Evolutionary conservation across 35 echinoderm and acorn worm species (phyloP).

Genomic region (Patiria miniata): DNA sequence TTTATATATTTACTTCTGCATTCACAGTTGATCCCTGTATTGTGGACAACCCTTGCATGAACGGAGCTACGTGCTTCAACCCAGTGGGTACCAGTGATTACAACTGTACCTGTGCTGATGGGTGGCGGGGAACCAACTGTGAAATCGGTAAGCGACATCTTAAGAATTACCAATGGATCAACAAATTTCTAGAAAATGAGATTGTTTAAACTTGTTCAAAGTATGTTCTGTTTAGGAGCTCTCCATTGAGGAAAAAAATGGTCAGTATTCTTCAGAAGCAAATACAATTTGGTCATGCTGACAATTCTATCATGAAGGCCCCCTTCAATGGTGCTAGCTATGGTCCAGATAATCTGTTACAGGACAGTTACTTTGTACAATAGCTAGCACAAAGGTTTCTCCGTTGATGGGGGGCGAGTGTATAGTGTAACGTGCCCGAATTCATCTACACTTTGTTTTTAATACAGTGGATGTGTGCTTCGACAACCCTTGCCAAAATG

Average conservation of each 20-base stretch:
- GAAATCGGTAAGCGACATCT: constrained; percentile 55
- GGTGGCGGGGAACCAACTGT: constrained; percentile 61
- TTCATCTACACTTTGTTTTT: background rate
- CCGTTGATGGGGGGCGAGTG: no score
- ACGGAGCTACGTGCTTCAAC: constrained; percentile 62
- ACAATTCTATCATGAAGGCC: no score
- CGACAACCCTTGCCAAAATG: constrained; percentile 52
- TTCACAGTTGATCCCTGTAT: constrained; percentile 56
- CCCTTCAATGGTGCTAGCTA: no score
- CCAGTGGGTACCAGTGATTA: constrained; percentile 25
- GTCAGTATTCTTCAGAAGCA: background rate
- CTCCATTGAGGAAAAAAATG: background rate
- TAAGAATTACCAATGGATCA: background rate
- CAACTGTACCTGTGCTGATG: constrained; percentile 48
- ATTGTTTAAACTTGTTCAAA: background rate
- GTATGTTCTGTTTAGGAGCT: background rate
- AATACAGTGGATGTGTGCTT: constrained; percentile 66
- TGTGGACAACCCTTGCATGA: constrained; percentile 58
- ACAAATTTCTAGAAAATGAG: background rate
- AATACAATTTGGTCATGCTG: no score
- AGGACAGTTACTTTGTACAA: no score
- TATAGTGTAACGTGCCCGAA: no score
- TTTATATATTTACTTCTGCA: background rate
- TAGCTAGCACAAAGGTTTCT: no score
- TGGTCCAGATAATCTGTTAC: no score